These are phyloP conservation scores for Mactromeris polynyma DNA, from an alignment of 2,888 invertebrate genomes.

Conservation along the genomic window DNA sequence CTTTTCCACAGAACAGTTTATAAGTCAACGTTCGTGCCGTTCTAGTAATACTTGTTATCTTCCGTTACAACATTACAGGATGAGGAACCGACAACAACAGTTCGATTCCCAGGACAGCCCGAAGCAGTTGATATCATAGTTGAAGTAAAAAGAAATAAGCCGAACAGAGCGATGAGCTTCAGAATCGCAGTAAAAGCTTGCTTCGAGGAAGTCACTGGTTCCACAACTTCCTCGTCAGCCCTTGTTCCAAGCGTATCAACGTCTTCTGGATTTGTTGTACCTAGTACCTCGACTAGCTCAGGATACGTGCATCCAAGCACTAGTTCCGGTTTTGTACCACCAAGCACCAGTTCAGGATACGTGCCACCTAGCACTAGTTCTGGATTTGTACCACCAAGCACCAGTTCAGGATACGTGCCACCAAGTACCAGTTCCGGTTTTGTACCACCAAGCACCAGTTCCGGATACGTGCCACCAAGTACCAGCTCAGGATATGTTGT, in stretches of 20 bases:
- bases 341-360: neutral
- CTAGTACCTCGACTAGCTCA: neutral
- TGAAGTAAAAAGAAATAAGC: slow-evolving; percentile 5
- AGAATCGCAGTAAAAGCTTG: slow-evolving; percentile 32
- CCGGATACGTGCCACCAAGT: too few species aligned
- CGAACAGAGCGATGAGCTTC: slow-evolving; percentile 28
- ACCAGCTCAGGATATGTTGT: neutral
- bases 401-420: too few species aligned
- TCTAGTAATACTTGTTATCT: too few species aligned
- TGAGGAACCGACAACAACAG: slow-evolving; percentile 1
- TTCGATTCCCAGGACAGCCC: slow-evolving; percentile 30
- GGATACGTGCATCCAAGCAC: too few species aligned
- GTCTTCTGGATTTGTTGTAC: neutral
- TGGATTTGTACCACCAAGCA: too few species aligned
- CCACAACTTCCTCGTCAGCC: slow-evolving; percentile 8
- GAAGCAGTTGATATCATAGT: slow-evolving; percentile 34
- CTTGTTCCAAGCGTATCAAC: neutral
- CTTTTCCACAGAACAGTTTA: too few species aligned
- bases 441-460: too few species aligned
- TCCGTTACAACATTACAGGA: neutral
- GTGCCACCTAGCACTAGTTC: too few species aligned
- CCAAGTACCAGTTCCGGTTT: too few species aligned
- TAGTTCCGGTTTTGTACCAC: neutral
- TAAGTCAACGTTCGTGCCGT: too few species aligned
- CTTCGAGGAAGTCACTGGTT: slow-evolving; percentile 23